phyloP scores from a whole-genome alignment of 2,113 vertebrate species.

The Gavialis gangeticus region DNA sequence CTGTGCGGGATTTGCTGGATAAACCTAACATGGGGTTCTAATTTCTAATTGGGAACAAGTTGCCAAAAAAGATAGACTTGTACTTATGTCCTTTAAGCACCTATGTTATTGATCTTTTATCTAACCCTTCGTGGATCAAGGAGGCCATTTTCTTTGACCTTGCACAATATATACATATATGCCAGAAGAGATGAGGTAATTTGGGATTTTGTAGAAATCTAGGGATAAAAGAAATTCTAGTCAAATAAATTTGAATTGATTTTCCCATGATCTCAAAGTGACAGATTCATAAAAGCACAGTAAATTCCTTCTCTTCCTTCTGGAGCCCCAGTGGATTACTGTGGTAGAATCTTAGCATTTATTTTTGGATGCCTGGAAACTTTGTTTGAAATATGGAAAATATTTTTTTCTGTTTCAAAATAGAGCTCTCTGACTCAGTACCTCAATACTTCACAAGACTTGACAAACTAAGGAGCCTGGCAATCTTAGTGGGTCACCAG shows the following conservation, averaged over 20 bases:
- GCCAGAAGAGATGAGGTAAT: accelerated
- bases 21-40: too few relatives aligned
- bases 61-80: not conserved
- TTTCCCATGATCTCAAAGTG: not conserved
- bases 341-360: not conserved
- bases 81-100: accelerated
- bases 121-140: not conserved
- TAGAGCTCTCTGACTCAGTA: not conserved
- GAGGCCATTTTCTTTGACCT: accelerated
- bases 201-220: not conserved
- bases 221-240: not conserved
- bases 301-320: not conserved
- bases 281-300: not conserved
- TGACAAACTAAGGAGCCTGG: not conserved
- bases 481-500: not conserved
- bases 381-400: not conserved
- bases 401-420: not conserved
- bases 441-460: not conserved
- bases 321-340: not conserved
- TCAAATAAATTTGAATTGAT: not conserved
- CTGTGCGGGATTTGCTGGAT: too few relatives aligned
- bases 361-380: not conserved
- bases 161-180: not conserved
- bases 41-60: not conserved
- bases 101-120: not conserved